A percentile compares a stretch with the other conserved stretches of the same genome.
Conservation (phyloP, 2,797 vertebrate species). For the Nothura maculosa region DNA sequence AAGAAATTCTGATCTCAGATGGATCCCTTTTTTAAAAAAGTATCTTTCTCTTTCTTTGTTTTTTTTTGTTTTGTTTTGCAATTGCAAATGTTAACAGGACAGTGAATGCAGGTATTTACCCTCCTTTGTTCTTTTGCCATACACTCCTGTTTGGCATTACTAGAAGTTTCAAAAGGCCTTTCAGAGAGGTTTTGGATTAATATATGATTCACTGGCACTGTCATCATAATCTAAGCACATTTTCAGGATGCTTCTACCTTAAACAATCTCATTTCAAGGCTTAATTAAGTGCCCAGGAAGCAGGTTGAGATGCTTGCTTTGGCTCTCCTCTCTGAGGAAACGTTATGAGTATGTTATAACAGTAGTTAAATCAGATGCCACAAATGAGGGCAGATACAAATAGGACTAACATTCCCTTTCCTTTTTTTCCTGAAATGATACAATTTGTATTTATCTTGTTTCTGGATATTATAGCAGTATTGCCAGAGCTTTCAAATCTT, state of each 20-base stretch:
- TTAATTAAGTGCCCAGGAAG: background rate
- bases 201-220: background rate
- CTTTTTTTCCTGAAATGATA: background rate
- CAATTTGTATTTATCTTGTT: background rate
- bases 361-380: background rate
- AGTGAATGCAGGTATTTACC: background rate
- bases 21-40: background rate
- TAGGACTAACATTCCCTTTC: background rate
- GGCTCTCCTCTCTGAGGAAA: no score
- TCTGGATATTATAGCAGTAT: background rate
- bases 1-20: background rate
- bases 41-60: no score
- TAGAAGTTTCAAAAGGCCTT: background rate
- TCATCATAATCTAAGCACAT: background rate
- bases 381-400: background rate
- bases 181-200: background rate
- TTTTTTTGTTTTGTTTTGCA: background rate
- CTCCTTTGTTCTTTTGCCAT: background rate
- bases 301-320: background rate
- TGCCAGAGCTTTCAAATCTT: background rate
- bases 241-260: background rate
- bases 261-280: background rate
- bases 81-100: background rate
- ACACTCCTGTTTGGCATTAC: rapidly evolving
- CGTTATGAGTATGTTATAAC: background rate